phyloP scores from a whole-genome alignment of 2,797 vertebrate species.

The Tragelaphus eurycerus region DNA sequence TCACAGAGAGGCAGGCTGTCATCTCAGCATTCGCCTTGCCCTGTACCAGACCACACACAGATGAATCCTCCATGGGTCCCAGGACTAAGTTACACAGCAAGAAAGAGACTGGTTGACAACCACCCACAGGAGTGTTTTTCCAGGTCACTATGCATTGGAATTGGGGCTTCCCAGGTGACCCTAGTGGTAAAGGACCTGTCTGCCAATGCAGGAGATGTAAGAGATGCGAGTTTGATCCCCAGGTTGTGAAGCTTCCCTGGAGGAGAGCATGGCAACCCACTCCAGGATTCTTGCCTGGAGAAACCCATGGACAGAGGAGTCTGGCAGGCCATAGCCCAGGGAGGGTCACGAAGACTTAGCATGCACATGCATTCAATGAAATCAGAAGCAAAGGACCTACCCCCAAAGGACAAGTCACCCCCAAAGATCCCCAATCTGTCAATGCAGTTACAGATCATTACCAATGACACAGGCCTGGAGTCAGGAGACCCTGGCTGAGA shows the following conservation, averaged over 20 bases:
- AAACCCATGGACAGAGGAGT: not conserved
- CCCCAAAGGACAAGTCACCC: not conserved
- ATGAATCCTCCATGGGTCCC: conserved; percentile 42
- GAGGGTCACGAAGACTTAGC: not conserved
- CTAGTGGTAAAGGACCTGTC: not conserved
- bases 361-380: not conserved
- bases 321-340: not conserved
- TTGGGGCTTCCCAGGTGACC: not conserved
- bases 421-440: not conserved
- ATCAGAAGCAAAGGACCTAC: not conserved
- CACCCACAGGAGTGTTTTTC: not conserved
- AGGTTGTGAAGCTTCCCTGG: not conserved
- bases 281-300: not conserved
- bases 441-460: not conserved
- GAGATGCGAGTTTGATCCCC: not conserved
- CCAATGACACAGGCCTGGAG: not conserved
- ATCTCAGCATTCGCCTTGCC: conserved; percentile 64
- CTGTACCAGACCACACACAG: conserved; percentile 56
- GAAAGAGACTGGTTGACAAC: not conserved
- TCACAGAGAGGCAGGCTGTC: conserved; percentile 75
- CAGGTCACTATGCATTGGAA: not conserved
- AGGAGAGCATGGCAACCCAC: not conserved
- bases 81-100: conserved; percentile 48
- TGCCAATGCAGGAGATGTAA: not conserved
- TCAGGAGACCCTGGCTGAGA: not conserved